These are phyloP conservation scores for Chauna torquata DNA, from an alignment of 2,113 vertebrate genomes.

Conservation along the genomic window DNA sequence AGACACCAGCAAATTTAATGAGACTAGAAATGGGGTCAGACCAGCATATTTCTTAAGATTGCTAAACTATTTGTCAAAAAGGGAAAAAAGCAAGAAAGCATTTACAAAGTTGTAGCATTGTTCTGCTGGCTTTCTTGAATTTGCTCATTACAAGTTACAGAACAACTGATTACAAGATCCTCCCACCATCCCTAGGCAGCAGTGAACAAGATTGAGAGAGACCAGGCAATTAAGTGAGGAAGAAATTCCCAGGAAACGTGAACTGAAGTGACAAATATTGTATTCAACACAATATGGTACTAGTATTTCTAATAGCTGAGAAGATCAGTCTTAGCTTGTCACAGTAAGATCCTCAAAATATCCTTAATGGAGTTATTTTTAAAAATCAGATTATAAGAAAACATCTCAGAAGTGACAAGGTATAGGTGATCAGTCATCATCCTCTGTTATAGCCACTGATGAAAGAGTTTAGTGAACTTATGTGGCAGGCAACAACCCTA, in stretches of 20 bases:
- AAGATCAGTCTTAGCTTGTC: not conserved
- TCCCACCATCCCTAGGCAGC: not conserved
- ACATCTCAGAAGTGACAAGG: not conserved
- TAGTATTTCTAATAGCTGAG: not conserved
- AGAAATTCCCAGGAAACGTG: not conserved
- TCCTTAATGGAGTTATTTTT: not conserved
- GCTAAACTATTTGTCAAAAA: not conserved
- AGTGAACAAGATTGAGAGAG: not conserved
- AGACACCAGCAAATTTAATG: constrained; percentile 47
- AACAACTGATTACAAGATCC: constrained; percentile 39
- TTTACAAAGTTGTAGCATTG: constrained; percentile 14
- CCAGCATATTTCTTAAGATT: constrained; percentile 9
- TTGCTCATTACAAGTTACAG: constrained; percentile 32
- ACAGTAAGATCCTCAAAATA: not conserved
- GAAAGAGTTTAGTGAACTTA: not conserved
- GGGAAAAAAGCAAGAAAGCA: not conserved
- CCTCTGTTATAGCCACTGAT: not conserved
- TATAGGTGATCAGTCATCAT: not conserved
- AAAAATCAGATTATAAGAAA: not conserved
- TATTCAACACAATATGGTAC: not conserved
- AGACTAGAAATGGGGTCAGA: constrained; percentile 44
- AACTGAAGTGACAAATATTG: not conserved
- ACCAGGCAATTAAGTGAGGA: constrained; percentile 24
- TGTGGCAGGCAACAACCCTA: not conserved
- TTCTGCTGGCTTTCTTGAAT: not conserved